Conservation (phyloP, 2,888 invertebrate species). For the Dioctria rufipes region DNA sequence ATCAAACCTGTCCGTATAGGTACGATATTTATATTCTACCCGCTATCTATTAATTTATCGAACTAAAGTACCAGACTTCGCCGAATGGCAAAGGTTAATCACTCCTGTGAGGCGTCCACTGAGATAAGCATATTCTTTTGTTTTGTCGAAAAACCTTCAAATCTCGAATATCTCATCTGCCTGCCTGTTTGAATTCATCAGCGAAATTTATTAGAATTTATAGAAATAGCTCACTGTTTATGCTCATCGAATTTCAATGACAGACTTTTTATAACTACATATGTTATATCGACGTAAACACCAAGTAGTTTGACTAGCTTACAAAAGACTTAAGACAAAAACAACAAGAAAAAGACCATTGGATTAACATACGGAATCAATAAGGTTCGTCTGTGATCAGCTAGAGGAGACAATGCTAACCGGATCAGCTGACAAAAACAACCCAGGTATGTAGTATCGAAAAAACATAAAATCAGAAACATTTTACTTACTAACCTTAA, state of each 20-base stretch:
- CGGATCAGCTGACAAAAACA: too few relatives aligned
- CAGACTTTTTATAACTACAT: slow-evolving; percentile 7
- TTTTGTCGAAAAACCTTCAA: slow-evolving; percentile 29
- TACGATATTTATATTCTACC: slow-evolving; percentile 25
- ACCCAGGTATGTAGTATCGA: too few relatives aligned
- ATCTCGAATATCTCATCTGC: slow-evolving; percentile 31
- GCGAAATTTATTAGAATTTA: slow-evolving; percentile 12
- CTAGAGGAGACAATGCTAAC: neutral
- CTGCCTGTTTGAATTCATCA: slow-evolving; percentile 16
- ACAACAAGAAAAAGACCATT: slow-evolving; percentile 6
- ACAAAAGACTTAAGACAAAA: neutral
- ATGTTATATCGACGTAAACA: neutral
- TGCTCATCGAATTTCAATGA: slow-evolving; percentile 24
- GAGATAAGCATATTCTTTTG: slow-evolving; percentile 1
- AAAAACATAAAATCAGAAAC: too few relatives aligned
- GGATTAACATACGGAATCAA: neutral
- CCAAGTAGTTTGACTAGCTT: slow-evolving; percentile 16
- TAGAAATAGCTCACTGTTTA: slow-evolving; percentile 3
- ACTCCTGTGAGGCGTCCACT: slow-evolving; percentile 5
- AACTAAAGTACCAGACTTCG: slow-evolving; percentile 7
- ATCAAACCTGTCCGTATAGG: slow-evolving; percentile 28
- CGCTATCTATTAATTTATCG: neutral
- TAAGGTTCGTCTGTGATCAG: neutral
- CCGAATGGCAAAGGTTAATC: slow-evolving; percentile 30
- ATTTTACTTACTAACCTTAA: too few relatives aligned